Evolutionary conservation across 2,888 invertebrate genomes (phyloP).

Genomic region (Arrhopalites spinosus): DNA sequence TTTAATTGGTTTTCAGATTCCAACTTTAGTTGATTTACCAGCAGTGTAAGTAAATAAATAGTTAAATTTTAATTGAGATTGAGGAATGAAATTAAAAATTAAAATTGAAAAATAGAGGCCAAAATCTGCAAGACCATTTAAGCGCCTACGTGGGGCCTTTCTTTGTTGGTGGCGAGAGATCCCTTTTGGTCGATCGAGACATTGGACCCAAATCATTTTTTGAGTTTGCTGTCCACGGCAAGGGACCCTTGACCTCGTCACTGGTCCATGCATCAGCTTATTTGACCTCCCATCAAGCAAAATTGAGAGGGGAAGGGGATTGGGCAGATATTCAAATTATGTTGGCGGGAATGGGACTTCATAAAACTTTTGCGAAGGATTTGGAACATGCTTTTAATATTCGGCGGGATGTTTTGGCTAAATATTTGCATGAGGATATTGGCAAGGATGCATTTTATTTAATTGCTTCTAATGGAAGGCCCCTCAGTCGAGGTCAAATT

Average conservation of each 20-base stretch:
- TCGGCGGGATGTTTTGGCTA: slow-evolving; percentile 28
- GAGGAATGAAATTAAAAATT: too few relatives aligned
- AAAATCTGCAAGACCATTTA: too few relatives aligned
- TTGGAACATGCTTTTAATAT: slow-evolving; percentile 36
- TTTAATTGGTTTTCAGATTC: too few relatives aligned
- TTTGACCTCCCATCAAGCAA: slow-evolving; percentile 19
- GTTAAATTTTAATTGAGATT: too few relatives aligned
- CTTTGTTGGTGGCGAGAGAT: background rate
- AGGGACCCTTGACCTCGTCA: slow-evolving; percentile 9
- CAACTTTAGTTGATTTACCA: too few relatives aligned
- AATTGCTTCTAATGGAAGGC: slow-evolving; percentile 39
- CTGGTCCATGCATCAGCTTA: slow-evolving; percentile 8
- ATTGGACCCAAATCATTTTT: background rate
- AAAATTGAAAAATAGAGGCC: too few relatives aligned
- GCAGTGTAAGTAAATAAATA: too few relatives aligned
- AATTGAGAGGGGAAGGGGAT: background rate
- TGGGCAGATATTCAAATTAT: slow-evolving; percentile 50
- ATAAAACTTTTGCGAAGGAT: slow-evolving; percentile 33
- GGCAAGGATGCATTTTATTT: slow-evolving; percentile 45
- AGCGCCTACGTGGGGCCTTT: too few relatives aligned
- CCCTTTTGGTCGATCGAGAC: slow-evolving; percentile 22
- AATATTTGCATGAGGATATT: slow-evolving; percentile 39
- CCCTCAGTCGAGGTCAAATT: slow-evolving; percentile 42
- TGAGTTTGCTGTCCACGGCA: background rate
- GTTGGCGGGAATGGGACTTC: slow-evolving; percentile 39